phyloP scores from a whole-genome alignment of 64 coral and sea anemone genomes.

The Montipora efflorescens region DNA sequence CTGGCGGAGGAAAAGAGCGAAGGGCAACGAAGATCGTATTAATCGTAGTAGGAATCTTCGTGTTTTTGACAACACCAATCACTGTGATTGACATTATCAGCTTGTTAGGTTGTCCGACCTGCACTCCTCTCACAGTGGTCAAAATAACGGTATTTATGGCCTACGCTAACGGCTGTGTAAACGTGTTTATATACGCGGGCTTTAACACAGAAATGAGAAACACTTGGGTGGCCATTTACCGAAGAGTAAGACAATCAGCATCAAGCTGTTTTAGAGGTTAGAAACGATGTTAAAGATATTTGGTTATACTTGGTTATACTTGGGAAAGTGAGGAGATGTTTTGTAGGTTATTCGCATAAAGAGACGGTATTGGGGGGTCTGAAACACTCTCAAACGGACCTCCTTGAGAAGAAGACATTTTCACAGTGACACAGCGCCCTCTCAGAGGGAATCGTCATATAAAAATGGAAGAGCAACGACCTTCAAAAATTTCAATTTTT shows the following conservation, averaged over 20 bases:
- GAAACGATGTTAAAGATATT: background rate
- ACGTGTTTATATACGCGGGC: constrained; percentile 79
- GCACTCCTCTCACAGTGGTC: constrained; percentile 51
- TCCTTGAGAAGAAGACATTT: too few relatives aligned
- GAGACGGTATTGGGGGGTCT: too few relatives aligned
- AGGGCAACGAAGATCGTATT: constrained; percentile 69
- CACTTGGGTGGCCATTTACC: constrained; percentile 41
- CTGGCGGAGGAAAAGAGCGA: constrained; percentile 2
- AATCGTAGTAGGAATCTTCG: constrained; percentile 66
- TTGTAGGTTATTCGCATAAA: too few relatives aligned
- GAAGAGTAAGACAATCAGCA: background rate
- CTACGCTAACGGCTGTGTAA: constrained; percentile 70
- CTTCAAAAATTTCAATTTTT: too few relatives aligned
- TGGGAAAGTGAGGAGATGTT: too few relatives aligned
- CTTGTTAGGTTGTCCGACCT: constrained; percentile 27
- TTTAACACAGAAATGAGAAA: constrained; percentile 77
- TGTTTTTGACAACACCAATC: constrained; percentile 72
- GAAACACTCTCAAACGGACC: too few relatives aligned
- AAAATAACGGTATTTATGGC: constrained; percentile 73
- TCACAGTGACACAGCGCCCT: too few relatives aligned
- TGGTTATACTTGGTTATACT: too few relatives aligned
- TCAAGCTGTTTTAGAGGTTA: background rate
- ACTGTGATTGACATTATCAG: constrained; percentile 78
- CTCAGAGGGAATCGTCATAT: too few relatives aligned
- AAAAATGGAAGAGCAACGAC: too few relatives aligned